phyloP scores from a whole-genome alignment of 2,888 invertebrate species.

The Euphydryas editha region DNA sequence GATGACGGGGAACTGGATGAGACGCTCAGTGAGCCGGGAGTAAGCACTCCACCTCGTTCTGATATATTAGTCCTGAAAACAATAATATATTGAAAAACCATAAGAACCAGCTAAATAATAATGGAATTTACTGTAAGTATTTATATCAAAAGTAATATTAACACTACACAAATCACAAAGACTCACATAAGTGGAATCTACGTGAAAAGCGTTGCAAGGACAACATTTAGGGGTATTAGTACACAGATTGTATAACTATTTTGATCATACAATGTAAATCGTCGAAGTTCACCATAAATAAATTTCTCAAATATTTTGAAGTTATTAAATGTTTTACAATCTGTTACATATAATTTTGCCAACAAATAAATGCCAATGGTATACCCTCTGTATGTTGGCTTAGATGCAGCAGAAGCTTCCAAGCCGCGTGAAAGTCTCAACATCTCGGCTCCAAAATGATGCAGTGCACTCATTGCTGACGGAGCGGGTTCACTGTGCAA shows the following conservation, averaged over 20 bases:
- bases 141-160: neutral
- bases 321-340: slow-evolving; percentile 11
- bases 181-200: slow-evolving; percentile 12
- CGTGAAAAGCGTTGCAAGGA: slow-evolving; percentile 27
- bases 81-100: neutral
- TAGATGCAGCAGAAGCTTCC: slow-evolving; percentile 86
- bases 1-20: slow-evolving; percentile 79
- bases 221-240: slow-evolving; percentile 29
- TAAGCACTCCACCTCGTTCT: slow-evolving; percentile 74
- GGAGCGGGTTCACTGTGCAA: slow-evolving; percentile 89
- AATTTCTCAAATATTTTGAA: too few species aligned
- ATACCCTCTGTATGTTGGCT: slow-evolving; percentile 79
- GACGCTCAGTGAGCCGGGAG: slow-evolving; percentile 74
- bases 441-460: slow-evolving; percentile 94
- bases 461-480: slow-evolving; percentile 92
- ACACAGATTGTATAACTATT: slow-evolving; percentile 22
- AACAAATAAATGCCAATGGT: slow-evolving; percentile 70
- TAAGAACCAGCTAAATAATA: neutral
- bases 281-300: neutral
- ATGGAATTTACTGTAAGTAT: neutral
- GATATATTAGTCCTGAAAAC: slow-evolving; percentile 69
- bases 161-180: slow-evolving; percentile 18
- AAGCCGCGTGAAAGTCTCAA: slow-evolving; percentile 91
- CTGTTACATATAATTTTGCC: slow-evolving; percentile 32
- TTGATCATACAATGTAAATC: neutral